These are phyloP conservation scores for Cistogaster globosa DNA, from an alignment of 2,888 invertebrate genomes.

Conservation along the genomic window DNA sequence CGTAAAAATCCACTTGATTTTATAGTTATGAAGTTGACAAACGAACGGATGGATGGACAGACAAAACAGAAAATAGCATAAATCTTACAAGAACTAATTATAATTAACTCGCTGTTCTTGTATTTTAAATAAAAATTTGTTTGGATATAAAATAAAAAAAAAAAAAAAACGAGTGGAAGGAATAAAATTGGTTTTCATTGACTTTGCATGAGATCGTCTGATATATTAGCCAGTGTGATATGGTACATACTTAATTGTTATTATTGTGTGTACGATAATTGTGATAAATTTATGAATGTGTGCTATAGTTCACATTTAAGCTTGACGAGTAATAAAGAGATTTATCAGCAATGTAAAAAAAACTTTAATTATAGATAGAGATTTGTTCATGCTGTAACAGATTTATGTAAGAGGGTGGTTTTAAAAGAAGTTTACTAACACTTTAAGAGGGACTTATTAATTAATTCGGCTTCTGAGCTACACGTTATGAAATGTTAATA, in stretches of 20 bases:
- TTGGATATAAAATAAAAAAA: too few relatives aligned
- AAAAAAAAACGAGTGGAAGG: slow-evolving; percentile 21
- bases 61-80: background rate
- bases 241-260: background rate
- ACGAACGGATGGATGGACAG: background rate
- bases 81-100: slow-evolving; percentile 37
- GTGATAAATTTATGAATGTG: slow-evolving; percentile 5
- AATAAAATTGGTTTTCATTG: slow-evolving; percentile 37
- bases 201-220: slow-evolving; percentile 10
- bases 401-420: background rate
- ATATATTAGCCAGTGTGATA: slow-evolving; percentile 20
- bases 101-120: background rate
- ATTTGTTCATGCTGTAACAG: slow-evolving; percentile 17
- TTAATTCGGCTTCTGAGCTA: too few relatives aligned
- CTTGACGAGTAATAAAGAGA: slow-evolving; percentile 49
- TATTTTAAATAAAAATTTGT: too few relatives aligned
- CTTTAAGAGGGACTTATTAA: too few relatives aligned
- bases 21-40: slow-evolving; percentile 15
- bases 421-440: background rate
- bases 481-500: too few relatives aligned
- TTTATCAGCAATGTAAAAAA: slow-evolving; percentile 49
- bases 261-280: background rate
- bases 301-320: slow-evolving; percentile 47
- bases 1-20: slow-evolving; percentile 64
- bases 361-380: slow-evolving; percentile 50